A percentile compares a stretch with the other conserved stretches of the same genome.
Conservation (phyloP, 2,888 invertebrate species). For the Mechanitis mazaeus region DNA sequence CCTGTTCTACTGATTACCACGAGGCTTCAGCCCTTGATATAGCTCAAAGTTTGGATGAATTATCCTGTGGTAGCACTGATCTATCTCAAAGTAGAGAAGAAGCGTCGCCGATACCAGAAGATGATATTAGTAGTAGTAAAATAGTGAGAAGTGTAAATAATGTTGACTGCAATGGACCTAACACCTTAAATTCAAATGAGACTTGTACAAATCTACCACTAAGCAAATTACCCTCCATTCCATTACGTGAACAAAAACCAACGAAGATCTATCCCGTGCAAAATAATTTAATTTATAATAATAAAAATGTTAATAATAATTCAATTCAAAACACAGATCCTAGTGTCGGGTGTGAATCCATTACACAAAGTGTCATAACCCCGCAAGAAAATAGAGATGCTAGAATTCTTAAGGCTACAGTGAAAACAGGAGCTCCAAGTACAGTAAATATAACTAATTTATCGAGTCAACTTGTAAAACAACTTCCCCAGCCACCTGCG, state of each 20-base stretch:
- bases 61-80: conserved; percentile 64
- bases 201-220: conserved; percentile 47
- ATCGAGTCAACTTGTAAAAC: conserved; percentile 35
- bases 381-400: conserved; percentile 13
- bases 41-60: conserved; percentile 62
- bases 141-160: conserved; percentile 32
- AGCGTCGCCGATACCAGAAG: conserved; percentile 40
- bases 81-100: conserved; percentile 71
- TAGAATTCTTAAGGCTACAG: conserved; percentile 27
- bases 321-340: conserved; percentile 25
- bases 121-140: conserved; percentile 37
- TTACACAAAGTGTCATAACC: conserved; percentile 22
- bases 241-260: conserved; percentile 46
- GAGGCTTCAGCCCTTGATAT: conserved; percentile 69
- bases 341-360: conserved; percentile 18
- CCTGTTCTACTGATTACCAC: conserved; percentile 70
- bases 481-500: conserved; percentile 58
- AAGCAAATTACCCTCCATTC: conserved; percentile 60
- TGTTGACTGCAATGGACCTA: conserved; percentile 31
- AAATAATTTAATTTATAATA: conserved; percentile 34
- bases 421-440: conserved; percentile 29
- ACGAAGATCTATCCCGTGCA: conserved; percentile 39
- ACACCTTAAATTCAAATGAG: conserved; percentile 33
- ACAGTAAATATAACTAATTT: conserved; percentile 33
- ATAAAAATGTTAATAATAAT: conserved; percentile 30